Conservation (phyloP, 2,797 vertebrate species). For the Squalus acanthias region DNA sequence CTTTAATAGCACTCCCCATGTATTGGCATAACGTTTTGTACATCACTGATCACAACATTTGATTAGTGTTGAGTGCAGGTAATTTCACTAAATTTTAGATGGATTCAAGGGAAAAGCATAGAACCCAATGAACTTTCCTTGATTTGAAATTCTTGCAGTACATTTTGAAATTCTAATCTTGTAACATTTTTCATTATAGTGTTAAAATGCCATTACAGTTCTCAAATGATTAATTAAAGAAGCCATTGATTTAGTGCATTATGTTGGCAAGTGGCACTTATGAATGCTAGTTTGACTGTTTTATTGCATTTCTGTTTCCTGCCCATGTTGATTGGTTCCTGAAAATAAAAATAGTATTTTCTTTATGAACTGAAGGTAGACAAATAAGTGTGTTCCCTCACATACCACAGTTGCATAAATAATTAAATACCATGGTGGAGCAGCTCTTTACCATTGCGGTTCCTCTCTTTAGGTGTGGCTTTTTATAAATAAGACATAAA, state of each 20-base stretch:
- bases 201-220: not conserved
- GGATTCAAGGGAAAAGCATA: not conserved
- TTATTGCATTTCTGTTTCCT: not conserved
- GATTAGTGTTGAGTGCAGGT: not conserved
- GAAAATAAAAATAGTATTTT: too few species aligned
- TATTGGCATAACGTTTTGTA: not conserved
- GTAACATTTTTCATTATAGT: not conserved
- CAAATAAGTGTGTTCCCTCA: too few species aligned
- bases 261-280: not conserved
- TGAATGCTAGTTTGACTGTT: not conserved
- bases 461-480: too few species aligned
- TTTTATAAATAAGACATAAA: too few species aligned
- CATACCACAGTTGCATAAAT: too few species aligned
- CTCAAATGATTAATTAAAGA: not conserved
- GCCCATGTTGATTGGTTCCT: too few species aligned
- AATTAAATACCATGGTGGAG: too few species aligned
- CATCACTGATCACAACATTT: not conserved
- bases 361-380: too few species aligned
- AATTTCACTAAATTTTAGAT: not conserved
- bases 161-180: not conserved
- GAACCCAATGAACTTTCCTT: not conserved
- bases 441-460: too few species aligned
- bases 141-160: not conserved
- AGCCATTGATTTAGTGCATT: too few species aligned
- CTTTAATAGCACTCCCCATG: not conserved